A percentile compares a stretch with the other conserved stretches of the same genome.
Evolutionary conservation across 2,797 vertebrate genomes (phyloP).

Genomic region (Molossus alvarezi): DNA sequence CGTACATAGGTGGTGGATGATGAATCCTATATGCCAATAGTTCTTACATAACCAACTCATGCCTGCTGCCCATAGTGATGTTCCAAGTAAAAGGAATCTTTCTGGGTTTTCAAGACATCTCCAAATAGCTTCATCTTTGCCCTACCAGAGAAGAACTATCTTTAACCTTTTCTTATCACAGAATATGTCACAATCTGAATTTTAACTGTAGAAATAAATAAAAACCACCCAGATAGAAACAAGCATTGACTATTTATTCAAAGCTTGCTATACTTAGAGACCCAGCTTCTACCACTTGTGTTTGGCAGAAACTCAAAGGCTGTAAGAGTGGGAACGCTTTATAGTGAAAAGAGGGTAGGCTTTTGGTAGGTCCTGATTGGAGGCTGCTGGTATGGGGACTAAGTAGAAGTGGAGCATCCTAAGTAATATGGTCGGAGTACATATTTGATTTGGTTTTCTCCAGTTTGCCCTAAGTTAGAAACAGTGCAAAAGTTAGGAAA

Average conservation of each 20-base stretch:
- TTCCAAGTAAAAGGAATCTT: not conserved
- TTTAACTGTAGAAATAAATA: constrained; percentile 29
- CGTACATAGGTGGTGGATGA: not conserved
- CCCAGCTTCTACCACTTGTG: not conserved
- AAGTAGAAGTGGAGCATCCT: not conserved
- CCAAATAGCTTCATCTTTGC: not conserved
- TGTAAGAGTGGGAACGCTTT: not conserved
- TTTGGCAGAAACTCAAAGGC: not conserved
- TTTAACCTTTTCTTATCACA: not conserved
- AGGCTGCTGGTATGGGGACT: not conserved
- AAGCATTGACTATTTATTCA: not conserved
- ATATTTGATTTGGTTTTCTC: constrained; percentile 17
- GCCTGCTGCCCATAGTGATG: not conserved
- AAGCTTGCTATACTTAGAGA: not conserved
- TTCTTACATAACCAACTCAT: not conserved
- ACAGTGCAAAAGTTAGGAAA: not conserved
- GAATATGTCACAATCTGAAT: not conserved
- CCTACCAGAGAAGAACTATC: not conserved
- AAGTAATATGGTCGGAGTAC: not conserved
- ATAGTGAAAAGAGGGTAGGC: not conserved
- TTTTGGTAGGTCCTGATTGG: not conserved
- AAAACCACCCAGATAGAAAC: not conserved
- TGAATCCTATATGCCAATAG: not conserved
- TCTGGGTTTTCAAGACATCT: not conserved
- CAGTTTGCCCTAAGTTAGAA: not conserved